A percentile compares a stretch with the other conserved stretches of the same genome.
These are phyloP conservation scores for Zosterops pallidus DNA, from an alignment of 2,113 vertebrate genomes.

Conservation along the genomic window DNA sequence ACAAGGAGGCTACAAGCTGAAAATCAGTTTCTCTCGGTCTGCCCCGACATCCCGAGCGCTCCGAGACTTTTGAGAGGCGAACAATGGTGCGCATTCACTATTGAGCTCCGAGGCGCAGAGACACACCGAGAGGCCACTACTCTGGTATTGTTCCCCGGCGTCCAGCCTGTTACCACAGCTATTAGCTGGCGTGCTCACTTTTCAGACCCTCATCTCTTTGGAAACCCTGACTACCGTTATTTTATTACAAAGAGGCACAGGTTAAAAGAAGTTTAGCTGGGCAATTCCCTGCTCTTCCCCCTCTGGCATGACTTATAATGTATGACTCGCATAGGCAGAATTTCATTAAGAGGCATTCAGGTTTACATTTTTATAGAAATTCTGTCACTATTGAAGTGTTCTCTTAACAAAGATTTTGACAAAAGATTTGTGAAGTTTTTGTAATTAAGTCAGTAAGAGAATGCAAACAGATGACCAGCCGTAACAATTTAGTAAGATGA, in stretches of 20 bases:
- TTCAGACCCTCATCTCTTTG: constrained; percentile 47
- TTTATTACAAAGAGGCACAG: constrained; percentile 28
- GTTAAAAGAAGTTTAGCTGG: not conserved
- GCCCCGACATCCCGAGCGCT: constrained; percentile 3
- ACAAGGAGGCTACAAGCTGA: not conserved
- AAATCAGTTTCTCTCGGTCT: constrained; percentile 10
- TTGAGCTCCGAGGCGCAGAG: not conserved
- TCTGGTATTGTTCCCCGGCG: not conserved
- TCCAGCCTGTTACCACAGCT: not conserved
- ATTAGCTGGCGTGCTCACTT: constrained; percentile 46
- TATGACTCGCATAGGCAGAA: not conserved
- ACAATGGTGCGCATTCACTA: constrained; percentile 42
- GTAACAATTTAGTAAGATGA: not conserved
- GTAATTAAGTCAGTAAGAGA: not conserved
- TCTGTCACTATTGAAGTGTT: not conserved
- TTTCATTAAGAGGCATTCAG: not conserved
- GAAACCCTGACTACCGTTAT: constrained; percentile 44
- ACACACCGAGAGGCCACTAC: not conserved
- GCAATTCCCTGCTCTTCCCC: not conserved
- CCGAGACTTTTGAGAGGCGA: not conserved
- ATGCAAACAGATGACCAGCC: not conserved
- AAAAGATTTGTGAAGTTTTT: not conserved
- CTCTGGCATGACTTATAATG: not conserved
- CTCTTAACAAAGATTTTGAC: not conserved
- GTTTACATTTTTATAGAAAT: not conserved